Percentiles rank a stretch among this genome's conserved stretches.
phyloP scores from a whole-genome alignment of 1,140 invertebrate species.

The Cydia pomonella region DNA sequence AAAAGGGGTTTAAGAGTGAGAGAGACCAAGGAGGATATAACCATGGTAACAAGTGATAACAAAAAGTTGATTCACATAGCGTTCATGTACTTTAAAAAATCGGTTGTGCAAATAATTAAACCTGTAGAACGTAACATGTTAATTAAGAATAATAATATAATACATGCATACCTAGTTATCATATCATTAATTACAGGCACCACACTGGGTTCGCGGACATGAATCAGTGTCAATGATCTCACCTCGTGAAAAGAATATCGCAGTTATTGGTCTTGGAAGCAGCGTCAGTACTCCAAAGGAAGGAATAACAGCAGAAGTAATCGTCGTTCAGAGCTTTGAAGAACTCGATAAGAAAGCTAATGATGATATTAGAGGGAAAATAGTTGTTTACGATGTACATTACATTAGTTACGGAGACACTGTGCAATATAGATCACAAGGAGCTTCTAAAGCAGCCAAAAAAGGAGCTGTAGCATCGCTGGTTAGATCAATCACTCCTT shows the following conservation, averaged over 20 bases:
- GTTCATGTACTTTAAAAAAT: too few relatives aligned
- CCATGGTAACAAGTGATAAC: too few relatives aligned
- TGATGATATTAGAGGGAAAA: conserved; percentile 84
- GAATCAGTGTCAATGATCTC: conserved; percentile 82
- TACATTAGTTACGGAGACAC: conserved; percentile 84
- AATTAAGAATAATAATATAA: too few relatives aligned
- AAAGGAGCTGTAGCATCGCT: conserved; percentile 89
- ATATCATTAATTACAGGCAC: conserved; percentile 53
- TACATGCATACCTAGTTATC: too few relatives aligned
- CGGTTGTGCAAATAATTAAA: too few relatives aligned
- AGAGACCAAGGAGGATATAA: too few relatives aligned
- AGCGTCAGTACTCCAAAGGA: conserved; percentile 84
- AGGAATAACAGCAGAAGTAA: conserved; percentile 85
- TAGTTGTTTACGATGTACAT: conserved; percentile 87
- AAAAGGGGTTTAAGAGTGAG: too few relatives aligned
- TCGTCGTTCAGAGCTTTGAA: conserved; percentile 87
- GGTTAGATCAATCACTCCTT: conserved; percentile 88
- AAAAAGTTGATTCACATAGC: too few relatives aligned
- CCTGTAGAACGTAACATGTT: too few relatives aligned
- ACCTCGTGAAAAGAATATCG: conserved; percentile 81
- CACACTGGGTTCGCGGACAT: conserved; percentile 76
- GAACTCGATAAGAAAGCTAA: conserved; percentile 81
- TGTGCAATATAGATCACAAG: conserved; percentile 69
- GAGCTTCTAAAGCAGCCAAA: conserved; percentile 84
- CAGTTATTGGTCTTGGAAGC: conserved; percentile 83